Conservation (phyloP, 2,797 vertebrate genomes). For the Galagoides demidoff region DNA sequence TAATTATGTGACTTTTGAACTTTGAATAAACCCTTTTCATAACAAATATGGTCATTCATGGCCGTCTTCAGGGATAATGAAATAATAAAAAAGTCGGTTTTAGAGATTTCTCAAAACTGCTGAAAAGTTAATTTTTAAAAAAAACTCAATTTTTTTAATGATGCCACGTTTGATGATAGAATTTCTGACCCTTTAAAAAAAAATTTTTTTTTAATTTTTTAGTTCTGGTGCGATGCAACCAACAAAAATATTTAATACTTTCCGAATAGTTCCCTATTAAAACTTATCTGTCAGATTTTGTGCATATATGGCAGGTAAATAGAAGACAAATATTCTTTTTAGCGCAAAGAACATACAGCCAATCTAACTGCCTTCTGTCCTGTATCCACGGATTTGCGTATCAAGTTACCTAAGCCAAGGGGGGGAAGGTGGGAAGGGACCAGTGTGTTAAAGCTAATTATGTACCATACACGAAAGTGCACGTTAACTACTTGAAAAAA, state of each 20-base stretch:
- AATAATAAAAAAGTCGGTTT: conserved; percentile 42
- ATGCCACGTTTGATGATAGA: conserved; percentile 64
- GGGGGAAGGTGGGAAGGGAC: conserved; percentile 59
- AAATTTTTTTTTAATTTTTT: conserved; percentile 38
- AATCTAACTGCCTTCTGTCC: conserved; percentile 49
- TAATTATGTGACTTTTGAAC: conserved; percentile 67
- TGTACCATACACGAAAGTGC: conserved; percentile 85
- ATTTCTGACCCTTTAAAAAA: conserved; percentile 4
- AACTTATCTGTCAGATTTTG: conserved; percentile 62
- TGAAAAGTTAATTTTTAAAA: conserved; percentile 67
- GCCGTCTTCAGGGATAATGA: background rate
- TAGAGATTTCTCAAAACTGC: conserved; percentile 77
- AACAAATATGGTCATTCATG: conserved; percentile 12
- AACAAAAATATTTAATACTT: background rate
- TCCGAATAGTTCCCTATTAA: conserved; percentile 72
- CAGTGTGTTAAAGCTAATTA: conserved; percentile 77
- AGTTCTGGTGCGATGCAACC: background rate
- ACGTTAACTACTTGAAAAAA: conserved; percentile 94
- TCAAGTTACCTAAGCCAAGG: conserved; percentile 58
- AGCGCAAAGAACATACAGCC: conserved; percentile 23
- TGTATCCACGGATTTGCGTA: conserved; percentile 42
- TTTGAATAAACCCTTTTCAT: background rate
- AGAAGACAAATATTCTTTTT: conserved; percentile 68
- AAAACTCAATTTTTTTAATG: conserved; percentile 61
- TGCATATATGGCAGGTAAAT: conserved; percentile 46